Base-by-base conservation (phyloP, 2,888 invertebrate species). In the Anagyrus pseudococci region DNA sequence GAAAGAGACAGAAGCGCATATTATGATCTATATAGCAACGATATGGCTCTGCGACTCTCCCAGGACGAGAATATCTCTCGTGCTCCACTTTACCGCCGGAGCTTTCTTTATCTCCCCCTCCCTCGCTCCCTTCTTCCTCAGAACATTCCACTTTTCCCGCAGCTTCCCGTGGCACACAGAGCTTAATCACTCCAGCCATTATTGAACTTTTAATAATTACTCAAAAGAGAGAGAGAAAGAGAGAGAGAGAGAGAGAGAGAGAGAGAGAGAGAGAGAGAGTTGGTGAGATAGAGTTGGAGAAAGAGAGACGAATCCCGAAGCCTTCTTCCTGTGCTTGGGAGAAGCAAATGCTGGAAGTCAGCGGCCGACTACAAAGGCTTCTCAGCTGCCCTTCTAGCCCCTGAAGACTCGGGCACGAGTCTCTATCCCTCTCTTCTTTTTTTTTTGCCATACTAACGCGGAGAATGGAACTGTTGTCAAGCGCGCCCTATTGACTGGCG, bases 171-270 rank as follows among this genome's bases (percentile, higher is more conserved):
- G 25, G 6, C 49, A 19, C 20, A 2, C 49, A 2, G n/a, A n/a
- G n/a, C n/a, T n/a, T n/a, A 33, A 46, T 55, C 25, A 37, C 48
- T 40, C 29, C 48, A 48, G n/a, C 58, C 50, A 29, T 50, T 50
- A 50, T 58, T 50, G 29, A 58, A 58, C 50, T 50, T 58, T 58
- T 50, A 58, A 58, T 58, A 50, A 50, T 58, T 50, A 48, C 57
- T 48, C 10, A 25, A 26, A 41, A 52, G 57, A 47, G 23, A n/a
- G 46, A 20, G 56, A 33, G 57, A 23, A 44, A 26, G 59, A 33
- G 55, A 48, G 58, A 55, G 44, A 59, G 47, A 37, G 63, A 50
- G 56, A 58, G 59, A 57, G 62, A 29, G 44, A 7, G 50, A 40
- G 26, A 23, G 50, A 17, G 50, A 13, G 4, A 41, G 10, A 33